These are phyloP conservation scores for Drosophila kepulauana DNA, from an alignment of 1,140 invertebrate species.

Conservation along the genomic window DNA sequence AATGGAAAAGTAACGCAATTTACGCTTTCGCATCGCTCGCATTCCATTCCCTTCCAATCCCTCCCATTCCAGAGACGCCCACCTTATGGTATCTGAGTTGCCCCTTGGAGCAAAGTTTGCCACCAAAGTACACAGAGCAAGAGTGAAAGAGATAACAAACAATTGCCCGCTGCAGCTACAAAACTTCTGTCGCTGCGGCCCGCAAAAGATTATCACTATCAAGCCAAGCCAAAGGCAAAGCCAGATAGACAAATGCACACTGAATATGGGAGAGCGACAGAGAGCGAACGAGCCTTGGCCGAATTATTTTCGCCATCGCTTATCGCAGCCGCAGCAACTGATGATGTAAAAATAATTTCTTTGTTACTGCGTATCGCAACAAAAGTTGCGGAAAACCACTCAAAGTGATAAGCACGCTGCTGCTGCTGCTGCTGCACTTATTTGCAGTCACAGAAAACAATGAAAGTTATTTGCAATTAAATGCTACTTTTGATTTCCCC, in stretches of 20 bases:
- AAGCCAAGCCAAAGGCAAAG: background rate
- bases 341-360: slow-evolving; percentile 63
- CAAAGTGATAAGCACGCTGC: background rate
- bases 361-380: slow-evolving; percentile 36
- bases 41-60: slow-evolving; percentile 26
- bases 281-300: slow-evolving; percentile 9
- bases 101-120: slow-evolving; percentile 12
- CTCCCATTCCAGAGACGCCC: background rate
- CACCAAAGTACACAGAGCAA: slow-evolving; percentile 30
- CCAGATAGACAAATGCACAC: background rate
- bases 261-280: background rate
- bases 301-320: slow-evolving; percentile 41
- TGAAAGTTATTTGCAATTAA: background rate
- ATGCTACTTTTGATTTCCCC: too few species aligned
- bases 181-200: slow-evolving; percentile 41
- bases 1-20: slow-evolving; percentile 70
- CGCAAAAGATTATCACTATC: slow-evolving; percentile 61
- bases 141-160: slow-evolving; percentile 67
- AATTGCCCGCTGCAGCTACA: slow-evolving; percentile 64
- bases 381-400: background rate
- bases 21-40: slow-evolving; percentile 43
- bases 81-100: slow-evolving; percentile 28
- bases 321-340: slow-evolving; percentile 48
- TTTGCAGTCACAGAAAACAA: background rate
- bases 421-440: background rate